These are phyloP conservation scores for Polyodon spathula DNA, from an alignment of 2,113 vertebrate genomes.

Conservation along the genomic window DNA sequence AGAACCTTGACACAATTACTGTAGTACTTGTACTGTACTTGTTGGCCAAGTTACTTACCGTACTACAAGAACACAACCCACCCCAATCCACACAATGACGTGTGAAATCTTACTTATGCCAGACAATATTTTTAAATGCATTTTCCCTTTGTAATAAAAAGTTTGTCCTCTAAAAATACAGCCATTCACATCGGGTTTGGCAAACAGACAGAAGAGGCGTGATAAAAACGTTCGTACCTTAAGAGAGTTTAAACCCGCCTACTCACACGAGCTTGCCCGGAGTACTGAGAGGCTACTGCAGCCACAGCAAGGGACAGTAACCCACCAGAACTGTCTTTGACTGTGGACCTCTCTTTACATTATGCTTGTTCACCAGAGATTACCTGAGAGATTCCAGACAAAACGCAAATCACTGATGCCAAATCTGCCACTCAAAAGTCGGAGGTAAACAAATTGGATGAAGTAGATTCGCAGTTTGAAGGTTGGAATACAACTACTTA, in stretches of 20 bases:
- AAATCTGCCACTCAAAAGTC: constrained; percentile 39
- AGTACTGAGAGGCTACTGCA: constrained; percentile 30
- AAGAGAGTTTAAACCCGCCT: constrained; percentile 43
- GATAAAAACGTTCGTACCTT: constrained; percentile 24
- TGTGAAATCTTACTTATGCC: too few species aligned
- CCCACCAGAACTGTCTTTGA: constrained; percentile 43
- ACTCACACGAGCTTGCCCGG: constrained; percentile 9
- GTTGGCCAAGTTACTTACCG: too few species aligned
- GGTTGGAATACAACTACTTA: constrained; percentile 25
- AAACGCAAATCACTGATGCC: constrained; percentile 43
- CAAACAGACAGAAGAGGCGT: too few species aligned
- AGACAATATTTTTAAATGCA: too few species aligned
- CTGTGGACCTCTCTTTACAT: constrained; percentile 46
- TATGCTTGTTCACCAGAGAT: constrained; percentile 54
- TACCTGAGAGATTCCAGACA: constrained; percentile 48
- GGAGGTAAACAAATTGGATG: constrained; percentile 50
- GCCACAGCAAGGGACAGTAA: constrained; percentile 31
- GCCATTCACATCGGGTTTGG: too few species aligned
- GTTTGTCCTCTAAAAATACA: too few species aligned
- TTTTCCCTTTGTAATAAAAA: too few species aligned
- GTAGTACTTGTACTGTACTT: too few species aligned
- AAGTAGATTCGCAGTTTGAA: constrained; percentile 31
- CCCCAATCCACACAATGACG: too few species aligned
- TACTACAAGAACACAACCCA: too few species aligned
- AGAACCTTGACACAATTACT: too few species aligned